Evolutionary conservation across 2,888 invertebrate species (phyloP).

Genomic region (Cataglyphis altisquamis): DNA sequence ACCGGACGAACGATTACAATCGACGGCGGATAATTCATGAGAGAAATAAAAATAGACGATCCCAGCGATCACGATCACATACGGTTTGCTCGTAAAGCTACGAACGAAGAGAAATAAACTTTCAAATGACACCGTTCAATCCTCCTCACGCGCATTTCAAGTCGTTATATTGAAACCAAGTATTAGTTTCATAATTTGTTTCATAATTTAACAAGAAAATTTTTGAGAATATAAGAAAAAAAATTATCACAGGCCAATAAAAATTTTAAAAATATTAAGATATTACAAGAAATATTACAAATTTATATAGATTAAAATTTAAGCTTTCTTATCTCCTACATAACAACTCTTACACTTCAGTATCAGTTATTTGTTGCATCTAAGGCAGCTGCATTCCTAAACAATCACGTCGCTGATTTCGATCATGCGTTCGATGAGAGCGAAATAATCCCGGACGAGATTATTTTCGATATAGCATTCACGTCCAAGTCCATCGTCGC

Average conservation of each 20-base stretch:
- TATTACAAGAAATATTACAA: neutral
- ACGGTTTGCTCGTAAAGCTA: conserved; percentile 48
- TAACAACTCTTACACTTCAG: neutral
- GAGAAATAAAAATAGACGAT: conserved; percentile 54
- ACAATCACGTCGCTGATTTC: neutral
- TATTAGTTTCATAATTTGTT: neutral
- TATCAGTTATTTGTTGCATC: neutral
- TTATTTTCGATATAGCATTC: conserved; percentile 48
- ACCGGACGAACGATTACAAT: conserved; percentile 57
- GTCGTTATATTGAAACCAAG: neutral
- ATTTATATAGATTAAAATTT: neutral
- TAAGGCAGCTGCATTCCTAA: neutral
- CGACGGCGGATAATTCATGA: conserved; percentile 50
- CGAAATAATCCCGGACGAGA: conserved; percentile 58
- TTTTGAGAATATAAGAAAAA: neutral
- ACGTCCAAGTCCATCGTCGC: conserved; percentile 12
- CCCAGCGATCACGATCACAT: neutral
- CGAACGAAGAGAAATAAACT: conserved; percentile 50
- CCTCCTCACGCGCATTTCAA: conserved; percentile 1
- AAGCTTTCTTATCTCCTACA: neutral
- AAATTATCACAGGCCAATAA: neutral
- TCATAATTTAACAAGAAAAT: neutral
- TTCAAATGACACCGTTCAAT: conserved; percentile 39
- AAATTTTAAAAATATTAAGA: neutral
- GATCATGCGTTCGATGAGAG: conserved; percentile 11